These are phyloP conservation scores for Plagodis dolabraria DNA, from an alignment of 2,888 invertebrate genomes.

Conservation along the genomic window DNA sequence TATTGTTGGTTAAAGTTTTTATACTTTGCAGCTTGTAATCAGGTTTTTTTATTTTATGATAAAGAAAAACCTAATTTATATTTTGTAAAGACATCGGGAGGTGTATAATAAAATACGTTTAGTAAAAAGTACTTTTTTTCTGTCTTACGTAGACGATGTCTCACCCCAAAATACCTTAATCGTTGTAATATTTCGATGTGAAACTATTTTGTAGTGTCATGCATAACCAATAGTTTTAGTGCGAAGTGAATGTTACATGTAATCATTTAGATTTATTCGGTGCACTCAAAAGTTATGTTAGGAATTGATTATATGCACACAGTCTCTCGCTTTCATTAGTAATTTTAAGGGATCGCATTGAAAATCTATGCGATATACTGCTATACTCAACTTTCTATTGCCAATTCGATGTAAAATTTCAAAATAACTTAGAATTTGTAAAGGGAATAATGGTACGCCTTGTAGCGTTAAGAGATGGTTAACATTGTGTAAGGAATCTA, in stretches of 20 bases:
- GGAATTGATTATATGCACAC: conserved; percentile 66
- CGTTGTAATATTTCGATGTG: conserved; percentile 50
- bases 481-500: conserved; percentile 54
- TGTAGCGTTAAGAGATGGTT: conserved; percentile 56
- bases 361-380: conserved; percentile 14
- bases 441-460: conserved; percentile 44
- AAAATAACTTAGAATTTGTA: conserved; percentile 31
- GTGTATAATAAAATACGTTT: conserved; percentile 79
- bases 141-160: conserved; percentile 56
- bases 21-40: conserved; percentile 80
- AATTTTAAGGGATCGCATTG: conserved; percentile 21
- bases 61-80: conserved; percentile 66
- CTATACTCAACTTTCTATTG: conserved; percentile 23
- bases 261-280: conserved; percentile 60
- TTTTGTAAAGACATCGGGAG: conserved; percentile 73
- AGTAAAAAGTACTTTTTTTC: conserved; percentile 67
- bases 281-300: conserved; percentile 66
- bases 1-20: conserved; percentile 77
- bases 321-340: conserved; percentile 43
- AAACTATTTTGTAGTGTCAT: conserved; percentile 47
- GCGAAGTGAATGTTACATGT: conserved; percentile 64
- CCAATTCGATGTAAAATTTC: conserved; percentile 36
- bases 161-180: conserved; percentile 53
- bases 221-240: conserved; percentile 55
- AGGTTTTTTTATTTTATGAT: conserved; percentile 68